Conservation (phyloP, 2,888 invertebrate genomes). For the Malthinus seriepunctatus region DNA sequence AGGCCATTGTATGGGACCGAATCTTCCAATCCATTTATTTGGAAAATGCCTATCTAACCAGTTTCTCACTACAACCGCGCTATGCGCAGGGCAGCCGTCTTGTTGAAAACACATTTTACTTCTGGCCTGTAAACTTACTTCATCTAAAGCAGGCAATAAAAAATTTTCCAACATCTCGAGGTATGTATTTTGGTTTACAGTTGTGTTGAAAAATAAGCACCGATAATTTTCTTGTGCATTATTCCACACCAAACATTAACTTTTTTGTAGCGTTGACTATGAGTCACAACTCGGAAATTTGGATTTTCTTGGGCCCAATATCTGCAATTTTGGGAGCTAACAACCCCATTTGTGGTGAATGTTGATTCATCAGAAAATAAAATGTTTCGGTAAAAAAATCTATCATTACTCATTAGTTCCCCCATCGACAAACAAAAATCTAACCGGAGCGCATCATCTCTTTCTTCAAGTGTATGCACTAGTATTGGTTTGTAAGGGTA, state of each 20-base stretch:
- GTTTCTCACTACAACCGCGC: background rate
- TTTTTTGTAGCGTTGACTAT: constrained; percentile 2
- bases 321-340: constrained; percentile 1
- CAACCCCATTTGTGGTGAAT: background rate
- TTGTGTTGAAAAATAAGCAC: background rate
- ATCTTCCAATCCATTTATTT: background rate
- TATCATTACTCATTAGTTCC: too few species aligned
- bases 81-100: background rate
- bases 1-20: background rate
- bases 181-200: background rate
- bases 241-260: constrained; percentile 3
- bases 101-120: background rate
- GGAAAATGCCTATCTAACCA: background rate
- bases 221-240: background rate
- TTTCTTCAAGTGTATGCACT: too few species aligned
- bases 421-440: too few species aligned
- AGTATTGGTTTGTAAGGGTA: background rate
- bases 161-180: background rate
- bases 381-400: background rate
- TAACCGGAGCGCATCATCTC: too few species aligned
- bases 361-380: constrained; percentile 2
- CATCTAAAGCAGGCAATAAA: background rate
- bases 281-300: background rate
- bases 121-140: background rate
- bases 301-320: constrained; percentile 5